Base-by-base conservation (phyloP, 2,888 invertebrate species). In the Trissonchulus latispiculum region DNA sequence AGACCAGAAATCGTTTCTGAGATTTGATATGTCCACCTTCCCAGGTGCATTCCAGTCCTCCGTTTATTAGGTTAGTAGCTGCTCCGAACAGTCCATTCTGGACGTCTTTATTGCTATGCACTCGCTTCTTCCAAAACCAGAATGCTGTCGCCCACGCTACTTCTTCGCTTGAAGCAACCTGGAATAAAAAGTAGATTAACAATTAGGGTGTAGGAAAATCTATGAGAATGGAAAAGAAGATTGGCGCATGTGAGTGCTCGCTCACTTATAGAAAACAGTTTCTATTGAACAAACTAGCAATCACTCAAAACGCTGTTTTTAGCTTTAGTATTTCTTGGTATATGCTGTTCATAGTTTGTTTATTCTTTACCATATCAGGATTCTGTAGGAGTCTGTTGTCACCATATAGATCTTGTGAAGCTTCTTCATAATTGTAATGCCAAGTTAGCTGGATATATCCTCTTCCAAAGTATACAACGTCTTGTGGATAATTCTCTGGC, bases 91-190 rank as follows among this genome's bases (percentile, higher is more conserved):
- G 23, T 23, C 48, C 48, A 48, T 8, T 8, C 48, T 48, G 48
- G 8, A 48, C 48, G 48, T 48, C 23, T 48, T 48, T 48, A 23
- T 48, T 23, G 48, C 48, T 48, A 48, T 48, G 48, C 48, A 48
- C 48, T 23, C 48, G 48, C 48, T 48, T 8, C 48, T 48, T 48
- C 48, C 48, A 48, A 23, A 48, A 48, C 48, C 23, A 76, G 69
- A 23, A 48, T 48, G 48, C 48, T 48, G 48, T 48, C 48, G 48
- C 48, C 48, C 8, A 75, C 31, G 76, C 76, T 23, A 76, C 64
- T 15, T 66, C 62, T 31, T 76, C 76, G 59, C 75, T 48, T 48
- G 68, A 61, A 29, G 75, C 74, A 32, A 75, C 75, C 69, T 68
- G 33, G 23, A 48, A 48, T n/a, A 8, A 48, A 48, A 48, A 48